Evolutionary conservation across 2,888 invertebrate species (phyloP).

Genomic region (Subacronicta megacephala): DNA sequence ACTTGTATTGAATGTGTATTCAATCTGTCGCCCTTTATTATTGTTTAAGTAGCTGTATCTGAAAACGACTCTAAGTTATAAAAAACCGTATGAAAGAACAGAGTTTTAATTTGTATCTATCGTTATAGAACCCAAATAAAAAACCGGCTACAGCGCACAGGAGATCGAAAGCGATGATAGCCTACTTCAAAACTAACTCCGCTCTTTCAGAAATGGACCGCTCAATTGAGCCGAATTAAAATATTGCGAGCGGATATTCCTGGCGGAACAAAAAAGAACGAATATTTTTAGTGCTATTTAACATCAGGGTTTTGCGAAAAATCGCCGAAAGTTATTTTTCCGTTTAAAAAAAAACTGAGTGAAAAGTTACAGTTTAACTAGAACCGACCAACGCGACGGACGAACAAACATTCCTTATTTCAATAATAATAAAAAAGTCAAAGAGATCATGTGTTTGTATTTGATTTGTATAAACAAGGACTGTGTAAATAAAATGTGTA

Average conservation of each 20-base stretch:
- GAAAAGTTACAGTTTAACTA: slow-evolving; percentile 30
- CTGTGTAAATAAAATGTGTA: too few species aligned
- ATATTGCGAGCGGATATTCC: slow-evolving; percentile 17
- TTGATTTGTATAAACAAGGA: slow-evolving; percentile 4
- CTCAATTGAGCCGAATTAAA: slow-evolving; percentile 33
- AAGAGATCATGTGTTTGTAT: slow-evolving; percentile 58
- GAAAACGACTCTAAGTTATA: too few species aligned
- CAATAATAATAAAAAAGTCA: slow-evolving; percentile 50
- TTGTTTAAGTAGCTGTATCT: too few species aligned
- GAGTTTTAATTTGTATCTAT: background rate
- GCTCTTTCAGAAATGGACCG: slow-evolving; percentile 28
- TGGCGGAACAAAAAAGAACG: slow-evolving; percentile 17
- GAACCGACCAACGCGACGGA: slow-evolving; percentile 10
- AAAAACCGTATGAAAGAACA: too few species aligned
- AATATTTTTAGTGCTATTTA: slow-evolving; percentile 22
- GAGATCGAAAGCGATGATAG: slow-evolving; percentile 30
- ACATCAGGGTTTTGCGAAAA: slow-evolving; percentile 27
- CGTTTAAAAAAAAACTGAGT: slow-evolving; percentile 22
- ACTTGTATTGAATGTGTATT: too few species aligned
- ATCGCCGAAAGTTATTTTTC: slow-evolving; percentile 30
- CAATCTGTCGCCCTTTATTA: too few species aligned
- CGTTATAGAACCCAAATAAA: background rate
- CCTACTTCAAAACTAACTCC: slow-evolving; percentile 29
- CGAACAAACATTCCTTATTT: slow-evolving; percentile 44
- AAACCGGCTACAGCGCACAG: background rate